phyloP scores from a whole-genome alignment of 2,113 vertebrate species.

The Chaetops frenatus region DNA sequence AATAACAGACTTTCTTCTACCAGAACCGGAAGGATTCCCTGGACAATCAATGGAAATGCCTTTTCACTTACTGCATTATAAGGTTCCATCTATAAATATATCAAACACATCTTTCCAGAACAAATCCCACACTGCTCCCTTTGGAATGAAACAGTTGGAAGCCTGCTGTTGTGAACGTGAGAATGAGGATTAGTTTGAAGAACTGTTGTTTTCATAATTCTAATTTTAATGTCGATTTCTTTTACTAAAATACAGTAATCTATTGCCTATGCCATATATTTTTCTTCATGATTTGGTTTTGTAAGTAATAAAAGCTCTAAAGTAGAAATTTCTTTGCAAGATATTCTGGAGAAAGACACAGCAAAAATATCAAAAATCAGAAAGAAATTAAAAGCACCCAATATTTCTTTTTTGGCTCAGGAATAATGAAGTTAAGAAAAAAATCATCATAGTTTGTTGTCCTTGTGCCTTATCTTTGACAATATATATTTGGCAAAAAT shows the following conservation, averaged over 20 bases:
- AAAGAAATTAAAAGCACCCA: neutral
- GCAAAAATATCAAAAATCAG: neutral
- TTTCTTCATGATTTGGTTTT: neutral
- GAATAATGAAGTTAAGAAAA: neutral
- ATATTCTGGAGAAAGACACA: neutral
- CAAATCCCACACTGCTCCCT: neutral
- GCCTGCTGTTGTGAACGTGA: neutral
- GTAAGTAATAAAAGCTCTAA: neutral
- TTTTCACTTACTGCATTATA: neutral
- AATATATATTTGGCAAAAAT: neutral
- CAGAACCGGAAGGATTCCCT: neutral
- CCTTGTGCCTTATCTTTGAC: neutral
- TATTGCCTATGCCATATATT: neutral
- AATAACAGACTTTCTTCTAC: neutral
- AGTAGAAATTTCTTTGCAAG: neutral
- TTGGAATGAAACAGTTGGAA: neutral
- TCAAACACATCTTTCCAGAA: neutral
- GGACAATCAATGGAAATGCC: neutral
- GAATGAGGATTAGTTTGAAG: neutral
- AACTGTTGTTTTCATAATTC: neutral
- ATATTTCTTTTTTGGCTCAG: neutral
- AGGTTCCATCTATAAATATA: neutral
- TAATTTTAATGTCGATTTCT: neutral
- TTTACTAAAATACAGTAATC: neutral
- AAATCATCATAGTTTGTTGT: rapidly evolving